Evolutionary conservation across 2,113 vertebrate genomes (phyloP).

Genomic region (Oreochromis tanganicae): DNA sequence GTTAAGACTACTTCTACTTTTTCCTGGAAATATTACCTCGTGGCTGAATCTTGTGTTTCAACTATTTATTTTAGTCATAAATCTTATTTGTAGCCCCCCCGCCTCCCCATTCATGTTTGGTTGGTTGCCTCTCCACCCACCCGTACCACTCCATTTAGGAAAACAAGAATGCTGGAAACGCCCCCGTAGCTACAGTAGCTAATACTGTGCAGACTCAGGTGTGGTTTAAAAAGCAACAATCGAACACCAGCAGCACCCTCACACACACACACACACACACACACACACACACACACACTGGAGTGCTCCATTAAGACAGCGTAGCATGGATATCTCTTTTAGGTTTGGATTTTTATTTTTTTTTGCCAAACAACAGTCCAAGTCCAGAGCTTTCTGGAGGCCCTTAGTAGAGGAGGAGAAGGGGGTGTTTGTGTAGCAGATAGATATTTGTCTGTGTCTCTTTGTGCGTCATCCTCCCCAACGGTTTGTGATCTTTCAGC

Average conservation of each 20-base stretch:
- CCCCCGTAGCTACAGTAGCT: not conserved
- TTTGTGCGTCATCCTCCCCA: slow-evolving; percentile 77
- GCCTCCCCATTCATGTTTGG: not conserved
- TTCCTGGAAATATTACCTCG: not conserved
- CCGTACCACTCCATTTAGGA: not conserved
- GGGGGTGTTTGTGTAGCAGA: slow-evolving; percentile 60
- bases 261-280: not conserved
- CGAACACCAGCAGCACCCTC: not conserved
- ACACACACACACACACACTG: not conserved
- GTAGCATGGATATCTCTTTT: not conserved
- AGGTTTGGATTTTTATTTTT: not conserved
- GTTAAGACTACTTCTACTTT: not conserved
- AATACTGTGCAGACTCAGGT: not conserved
- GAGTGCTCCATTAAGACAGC: not conserved
- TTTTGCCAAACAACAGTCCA: slow-evolving; percentile 9
- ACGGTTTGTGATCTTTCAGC: slow-evolving; percentile 66
- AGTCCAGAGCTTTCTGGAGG: slow-evolving; percentile 35
- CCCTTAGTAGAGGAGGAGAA: slow-evolving; percentile 30
- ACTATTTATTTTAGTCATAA: not conserved
- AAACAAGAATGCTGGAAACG: not conserved
- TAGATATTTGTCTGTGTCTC: slow-evolving; percentile 74
- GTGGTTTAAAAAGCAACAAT: not conserved
- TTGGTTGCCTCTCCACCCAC: not conserved
- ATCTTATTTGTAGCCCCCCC: not conserved
- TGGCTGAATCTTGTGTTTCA: not conserved